Evolutionary conservation across 35 echinoderm and acorn worm genomes (phyloP).

Genomic region (Apostichopus japonicus): DNA sequence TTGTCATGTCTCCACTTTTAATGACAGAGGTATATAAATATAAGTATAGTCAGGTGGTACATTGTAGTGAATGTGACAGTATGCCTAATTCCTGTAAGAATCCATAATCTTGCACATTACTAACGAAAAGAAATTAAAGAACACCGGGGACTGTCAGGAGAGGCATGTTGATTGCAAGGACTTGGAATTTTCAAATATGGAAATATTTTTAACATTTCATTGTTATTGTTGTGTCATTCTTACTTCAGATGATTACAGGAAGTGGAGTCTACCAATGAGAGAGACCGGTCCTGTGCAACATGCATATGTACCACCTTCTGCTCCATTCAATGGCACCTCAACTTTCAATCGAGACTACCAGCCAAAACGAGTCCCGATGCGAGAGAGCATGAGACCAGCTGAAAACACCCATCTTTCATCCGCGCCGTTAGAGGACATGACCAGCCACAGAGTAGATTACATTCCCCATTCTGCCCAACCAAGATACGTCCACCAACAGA

Average conservation of each 20-base stretch:
- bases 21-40: no score
- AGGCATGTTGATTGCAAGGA: background rate
- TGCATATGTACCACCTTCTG: conserved; percentile 79
- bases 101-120: no score
- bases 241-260: conserved; percentile 88
- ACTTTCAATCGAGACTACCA: conserved; percentile 92
- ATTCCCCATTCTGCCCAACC: conserved; percentile 82
- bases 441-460: conserved; percentile 80
- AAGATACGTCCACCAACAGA: conserved; percentile 65
- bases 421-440: conserved; percentile 88
- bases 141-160: no score
- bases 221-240: background rate
- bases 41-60: no score
- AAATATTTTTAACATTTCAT: background rate
- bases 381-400: conserved; percentile 78
- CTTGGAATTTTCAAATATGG: background rate
- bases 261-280: conserved; percentile 82
- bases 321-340: conserved; percentile 90
- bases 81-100: no score
- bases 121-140: no score
- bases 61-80: no score
- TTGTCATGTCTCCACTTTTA: no score
- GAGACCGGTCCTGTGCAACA: conserved; percentile 65
- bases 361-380: conserved; percentile 68
- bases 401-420: conserved; percentile 71